phyloP scores from a whole-genome alignment of 2,888 invertebrate genomes.

The Helicoverpa assulta region DNA sequence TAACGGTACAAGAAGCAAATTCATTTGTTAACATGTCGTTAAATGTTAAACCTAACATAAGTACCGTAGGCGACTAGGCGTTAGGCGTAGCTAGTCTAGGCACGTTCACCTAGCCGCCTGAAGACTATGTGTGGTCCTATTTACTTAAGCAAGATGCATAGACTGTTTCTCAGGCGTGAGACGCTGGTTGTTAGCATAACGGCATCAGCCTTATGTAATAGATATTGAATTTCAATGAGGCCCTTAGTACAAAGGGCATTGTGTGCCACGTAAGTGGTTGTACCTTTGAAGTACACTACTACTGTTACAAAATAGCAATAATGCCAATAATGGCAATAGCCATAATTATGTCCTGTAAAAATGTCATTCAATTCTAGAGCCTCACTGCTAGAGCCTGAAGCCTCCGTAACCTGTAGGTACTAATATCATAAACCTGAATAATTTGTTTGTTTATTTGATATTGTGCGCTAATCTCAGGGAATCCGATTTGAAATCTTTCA shows the following conservation, averaged over 20 bases:
- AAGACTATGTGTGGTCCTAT: constrained; percentile 71
- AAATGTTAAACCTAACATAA: constrained; percentile 20
- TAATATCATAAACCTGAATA: no score
- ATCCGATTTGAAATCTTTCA: no score
- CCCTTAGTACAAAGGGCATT: constrained; percentile 39
- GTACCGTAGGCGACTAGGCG: constrained; percentile 36
- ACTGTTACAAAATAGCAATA: no score
- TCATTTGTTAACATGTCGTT: constrained; percentile 23
- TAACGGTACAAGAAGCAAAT: constrained; percentile 16
- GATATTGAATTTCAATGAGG: constrained; percentile 65
- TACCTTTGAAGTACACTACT: background rate
- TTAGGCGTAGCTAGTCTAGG: constrained; percentile 58
- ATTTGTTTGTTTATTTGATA: no score
- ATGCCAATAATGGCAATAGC: no score
- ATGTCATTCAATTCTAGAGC: no score
- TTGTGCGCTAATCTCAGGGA: no score
- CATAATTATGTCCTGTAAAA: no score
- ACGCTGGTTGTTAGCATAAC: constrained; percentile 62
- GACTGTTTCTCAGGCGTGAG: constrained; percentile 55
- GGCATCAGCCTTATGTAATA: constrained; percentile 57
- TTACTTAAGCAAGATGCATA: constrained; percentile 65
- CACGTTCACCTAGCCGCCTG: constrained; percentile 55
- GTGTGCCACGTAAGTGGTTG: constrained; percentile 8
- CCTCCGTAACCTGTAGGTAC: no score
- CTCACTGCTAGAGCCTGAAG: no score